Conservation (phyloP, 2,797 vertebrate species). For the Danio aesculapii region DNA sequence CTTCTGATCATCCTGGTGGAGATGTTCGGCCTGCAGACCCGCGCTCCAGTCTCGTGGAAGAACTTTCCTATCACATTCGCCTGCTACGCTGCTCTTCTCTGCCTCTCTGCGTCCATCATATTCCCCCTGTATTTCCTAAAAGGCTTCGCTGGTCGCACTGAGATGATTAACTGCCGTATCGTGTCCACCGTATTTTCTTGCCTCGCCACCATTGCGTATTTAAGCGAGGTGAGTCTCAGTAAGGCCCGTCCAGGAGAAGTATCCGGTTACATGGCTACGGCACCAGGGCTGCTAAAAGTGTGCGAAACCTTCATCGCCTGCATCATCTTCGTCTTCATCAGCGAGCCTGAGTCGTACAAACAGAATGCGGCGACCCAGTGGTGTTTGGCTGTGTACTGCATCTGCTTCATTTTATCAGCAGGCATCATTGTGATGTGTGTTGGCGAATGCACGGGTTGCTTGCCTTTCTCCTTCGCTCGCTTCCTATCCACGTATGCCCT, state of each 20-base stretch:
- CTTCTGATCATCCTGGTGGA: conserved; percentile 86
- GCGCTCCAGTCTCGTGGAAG: conserved; percentile 87
- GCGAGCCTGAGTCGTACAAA: conserved; percentile 73
- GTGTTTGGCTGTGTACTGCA: conserved; percentile 89
- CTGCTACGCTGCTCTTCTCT: conserved; percentile 87
- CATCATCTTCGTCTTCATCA: conserved; percentile 90
- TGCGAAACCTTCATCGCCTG: conserved; percentile 91
- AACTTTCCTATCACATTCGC: conserved; percentile 93
- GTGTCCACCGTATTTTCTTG: conserved; percentile 85
- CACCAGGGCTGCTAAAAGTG: conserved; percentile 89
- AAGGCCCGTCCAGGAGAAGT: conserved; percentile 88
- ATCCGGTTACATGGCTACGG: conserved; percentile 91
- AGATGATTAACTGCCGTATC: conserved; percentile 74
- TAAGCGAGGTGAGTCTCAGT: conserved; percentile 86
- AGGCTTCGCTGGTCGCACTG: conserved; percentile 13
- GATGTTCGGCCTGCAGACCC: conserved; percentile 81
- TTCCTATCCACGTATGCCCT: conserved; percentile 87
- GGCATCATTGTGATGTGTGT: conserved; percentile 86
- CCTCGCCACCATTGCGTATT: conserved; percentile 85
- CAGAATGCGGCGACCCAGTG: conserved; percentile 75
- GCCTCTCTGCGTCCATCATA: conserved; percentile 88
- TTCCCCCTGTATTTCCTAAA: conserved; percentile 86
- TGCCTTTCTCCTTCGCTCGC: conserved; percentile 87
- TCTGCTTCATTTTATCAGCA: conserved; percentile 89
- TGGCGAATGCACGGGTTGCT: conserved; percentile 85